Conservation (phyloP, 1,140 invertebrate genomes). For the Euglossa dilemma region DNA sequence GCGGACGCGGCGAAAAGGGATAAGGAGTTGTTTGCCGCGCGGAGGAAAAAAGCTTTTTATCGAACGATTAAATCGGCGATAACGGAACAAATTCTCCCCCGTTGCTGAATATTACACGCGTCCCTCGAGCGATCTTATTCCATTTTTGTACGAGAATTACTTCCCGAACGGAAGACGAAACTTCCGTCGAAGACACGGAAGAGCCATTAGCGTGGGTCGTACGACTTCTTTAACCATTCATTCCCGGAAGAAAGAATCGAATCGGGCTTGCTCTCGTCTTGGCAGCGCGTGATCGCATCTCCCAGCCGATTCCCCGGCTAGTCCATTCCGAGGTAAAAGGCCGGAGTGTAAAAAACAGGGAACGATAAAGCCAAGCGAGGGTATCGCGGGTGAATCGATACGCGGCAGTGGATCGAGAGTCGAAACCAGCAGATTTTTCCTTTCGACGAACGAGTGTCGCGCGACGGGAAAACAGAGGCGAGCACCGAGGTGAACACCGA, state of each 20-base stretch:
- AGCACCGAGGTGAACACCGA: neutral
- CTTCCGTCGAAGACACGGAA: neutral
- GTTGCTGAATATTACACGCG: neutral
- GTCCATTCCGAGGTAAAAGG: neutral
- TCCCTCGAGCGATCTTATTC: neutral
- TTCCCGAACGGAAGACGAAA: neutral
- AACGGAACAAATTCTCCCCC: neutral
- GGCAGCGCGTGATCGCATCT: neutral
- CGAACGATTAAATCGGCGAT: neutral
- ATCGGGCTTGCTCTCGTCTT: neutral
- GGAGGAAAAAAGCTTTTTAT: neutral
- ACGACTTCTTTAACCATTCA: neutral
- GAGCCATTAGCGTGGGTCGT: neutral
- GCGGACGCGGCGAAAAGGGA: neutral
- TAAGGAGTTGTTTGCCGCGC: neutral
- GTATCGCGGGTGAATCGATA: neutral
- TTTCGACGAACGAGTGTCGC: conserved; percentile 39
- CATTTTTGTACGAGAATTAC: neutral
- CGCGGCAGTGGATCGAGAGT: neutral
- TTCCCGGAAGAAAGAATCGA: neutral
- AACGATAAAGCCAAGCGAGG: neutral
- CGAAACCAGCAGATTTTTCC: conserved; percentile 12
- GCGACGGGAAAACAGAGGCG: conserved; percentile 27
- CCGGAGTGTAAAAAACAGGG: neutral
- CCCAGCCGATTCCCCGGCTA: too few relatives aligned